Evolutionary conservation across 2,113 vertebrate species (phyloP).

Genomic region (Ursus arctos): DNA sequence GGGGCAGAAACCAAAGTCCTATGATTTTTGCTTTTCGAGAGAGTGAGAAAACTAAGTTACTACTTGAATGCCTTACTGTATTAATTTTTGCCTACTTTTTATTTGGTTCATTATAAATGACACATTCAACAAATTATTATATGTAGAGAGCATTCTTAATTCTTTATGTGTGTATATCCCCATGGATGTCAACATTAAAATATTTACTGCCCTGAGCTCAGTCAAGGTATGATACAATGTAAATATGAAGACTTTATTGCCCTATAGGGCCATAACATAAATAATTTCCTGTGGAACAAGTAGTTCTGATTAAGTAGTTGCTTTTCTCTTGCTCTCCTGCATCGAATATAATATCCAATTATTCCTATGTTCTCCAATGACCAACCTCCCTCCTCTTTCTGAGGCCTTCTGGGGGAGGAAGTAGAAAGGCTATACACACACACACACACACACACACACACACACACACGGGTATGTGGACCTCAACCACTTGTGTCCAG

Average conservation of each 20-base stretch:
- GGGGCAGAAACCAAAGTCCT: background rate
- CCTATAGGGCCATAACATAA: background rate
- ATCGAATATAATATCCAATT: slow-evolving; percentile 60
- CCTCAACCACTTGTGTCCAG: slow-evolving; percentile 63
- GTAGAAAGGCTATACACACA: slow-evolving; percentile 63
- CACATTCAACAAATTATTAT: background rate
- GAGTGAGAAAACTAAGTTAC: background rate
- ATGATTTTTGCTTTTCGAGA: background rate
- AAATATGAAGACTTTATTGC: background rate
- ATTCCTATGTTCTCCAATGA: slow-evolving; percentile 70
- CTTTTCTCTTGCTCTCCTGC: slow-evolving; percentile 68
- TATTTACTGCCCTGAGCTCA: background rate
- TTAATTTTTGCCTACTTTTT: background rate
- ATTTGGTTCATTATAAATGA: background rate
- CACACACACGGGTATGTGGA: background rate
- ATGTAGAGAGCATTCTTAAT: background rate
- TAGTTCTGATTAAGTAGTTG: background rate
- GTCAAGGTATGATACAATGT: background rate
- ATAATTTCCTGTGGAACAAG: background rate
- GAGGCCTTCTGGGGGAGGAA: slow-evolving; percentile 68
- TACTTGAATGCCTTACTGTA: background rate
- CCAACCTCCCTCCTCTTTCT: slow-evolving; percentile 5
- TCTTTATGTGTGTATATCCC: background rate
- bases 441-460: too few relatives aligned
- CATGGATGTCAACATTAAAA: background rate